phyloP scores from a whole-genome alignment of 2,113 vertebrate genomes.

The Bubo blakistoni region DNA sequence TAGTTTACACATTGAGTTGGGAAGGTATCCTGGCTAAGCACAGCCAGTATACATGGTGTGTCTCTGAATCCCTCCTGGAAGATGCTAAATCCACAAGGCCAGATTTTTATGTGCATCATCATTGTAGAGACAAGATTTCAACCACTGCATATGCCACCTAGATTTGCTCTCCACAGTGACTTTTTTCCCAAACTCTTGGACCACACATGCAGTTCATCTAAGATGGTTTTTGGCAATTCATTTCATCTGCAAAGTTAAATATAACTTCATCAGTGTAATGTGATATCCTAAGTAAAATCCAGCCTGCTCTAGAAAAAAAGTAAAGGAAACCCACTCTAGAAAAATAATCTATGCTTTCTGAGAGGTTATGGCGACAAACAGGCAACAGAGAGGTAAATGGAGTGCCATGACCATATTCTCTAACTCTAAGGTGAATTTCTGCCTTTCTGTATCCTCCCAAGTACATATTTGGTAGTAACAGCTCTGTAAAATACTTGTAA shows the following conservation, averaged over 20 bases:
- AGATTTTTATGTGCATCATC: neutral
- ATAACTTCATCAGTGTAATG: neutral
- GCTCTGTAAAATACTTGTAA: conserved; percentile 17
- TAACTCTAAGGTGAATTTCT: neutral
- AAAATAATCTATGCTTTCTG: neutral
- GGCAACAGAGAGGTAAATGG: neutral
- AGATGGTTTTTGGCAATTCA: neutral
- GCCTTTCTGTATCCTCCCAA: neutral
- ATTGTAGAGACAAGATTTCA: neutral
- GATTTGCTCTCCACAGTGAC: neutral
- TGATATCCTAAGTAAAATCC: neutral
- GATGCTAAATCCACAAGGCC: neutral
- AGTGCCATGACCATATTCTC: neutral
- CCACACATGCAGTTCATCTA: neutral
- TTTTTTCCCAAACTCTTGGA: neutral
- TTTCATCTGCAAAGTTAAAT: neutral
- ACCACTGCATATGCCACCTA: neutral
- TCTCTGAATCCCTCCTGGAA: neutral
- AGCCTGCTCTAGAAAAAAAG: neutral
- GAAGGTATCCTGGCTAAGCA: neutral
- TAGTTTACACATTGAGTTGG: neutral
- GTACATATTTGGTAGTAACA: neutral
- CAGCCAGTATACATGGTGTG: neutral
- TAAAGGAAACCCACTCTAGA: neutral
- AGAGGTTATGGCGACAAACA: neutral